These are phyloP conservation scores for Uropsilus gracilis DNA, from an alignment of 2,113 vertebrate species.

Conservation along the genomic window DNA sequence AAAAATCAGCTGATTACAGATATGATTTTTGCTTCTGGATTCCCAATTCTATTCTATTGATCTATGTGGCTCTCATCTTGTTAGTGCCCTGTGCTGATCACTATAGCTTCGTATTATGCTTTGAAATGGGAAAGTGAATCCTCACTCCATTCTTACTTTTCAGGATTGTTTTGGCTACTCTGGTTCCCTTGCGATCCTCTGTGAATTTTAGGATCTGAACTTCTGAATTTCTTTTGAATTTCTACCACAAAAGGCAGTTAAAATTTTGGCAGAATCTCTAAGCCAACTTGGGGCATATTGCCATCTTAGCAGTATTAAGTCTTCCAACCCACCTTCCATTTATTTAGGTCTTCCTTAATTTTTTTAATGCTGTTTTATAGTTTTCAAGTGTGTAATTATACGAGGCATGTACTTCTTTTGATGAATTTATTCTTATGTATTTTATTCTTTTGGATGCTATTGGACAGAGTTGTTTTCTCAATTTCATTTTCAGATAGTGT, in stretches of 20 bases:
- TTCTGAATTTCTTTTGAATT: background rate
- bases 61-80: background rate
- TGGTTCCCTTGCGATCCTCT: background rate
- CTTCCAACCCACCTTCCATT: background rate
- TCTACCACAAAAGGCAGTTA: background rate
- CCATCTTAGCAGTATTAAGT: background rate
- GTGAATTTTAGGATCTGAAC: background rate
- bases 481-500: background rate
- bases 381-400: background rate
- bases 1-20: background rate
- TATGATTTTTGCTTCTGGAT: background rate
- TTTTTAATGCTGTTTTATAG: constrained; percentile 5
- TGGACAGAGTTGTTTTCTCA: background rate
- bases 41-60: background rate
- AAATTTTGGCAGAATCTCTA: background rate
- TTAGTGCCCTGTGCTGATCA: background rate
- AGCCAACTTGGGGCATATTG: background rate
- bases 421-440: background rate
- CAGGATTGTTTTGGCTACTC: background rate
- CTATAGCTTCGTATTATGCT: background rate
- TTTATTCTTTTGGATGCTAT: background rate
- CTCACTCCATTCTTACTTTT: background rate
- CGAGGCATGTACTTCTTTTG: background rate
- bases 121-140: background rate
- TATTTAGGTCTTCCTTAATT: background rate